Evolutionary conservation across 1,140 invertebrate species (phyloP), one percentile per base, ranked within the genome.

Genomic region (Goniozus legneri): DNA sequence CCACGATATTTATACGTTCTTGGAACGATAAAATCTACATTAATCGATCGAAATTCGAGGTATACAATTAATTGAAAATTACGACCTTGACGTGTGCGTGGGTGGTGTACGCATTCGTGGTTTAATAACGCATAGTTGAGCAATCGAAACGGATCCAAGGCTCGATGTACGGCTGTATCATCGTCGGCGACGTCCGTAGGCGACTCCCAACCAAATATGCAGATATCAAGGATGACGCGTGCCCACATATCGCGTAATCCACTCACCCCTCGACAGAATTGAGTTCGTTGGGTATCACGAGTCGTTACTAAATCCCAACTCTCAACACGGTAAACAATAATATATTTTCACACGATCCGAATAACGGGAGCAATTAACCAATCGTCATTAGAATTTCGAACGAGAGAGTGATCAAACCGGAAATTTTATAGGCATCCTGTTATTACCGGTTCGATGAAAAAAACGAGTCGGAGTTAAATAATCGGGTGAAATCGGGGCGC

Each of bases 121-220:
- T 19, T 3, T 21, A 21, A 27, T 10, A 21, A 27, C 12, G 12
- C 6, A 27, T 12, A 6, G 24, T 27, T 27, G 24, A 31, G 60
- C 58, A 65, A 67, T 8, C 41, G 50, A 60, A 69, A 67, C 24
- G 64, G 45, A 64, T 52, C 55, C 66, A 69, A 69, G 64, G 65
- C 34, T 60, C 21, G 19, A 22, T 16, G 14, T n/a, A 10, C 22
- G 20, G 16, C 19, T 10, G 8, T 4, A 36, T 36, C 8, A 10
- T 13, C 32, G 13, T 36, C 8, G 8, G 10, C 16, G 14, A 12
- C 12, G 14, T 31, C 48, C 42, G 54, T 64, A 46, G 57, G 55
- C 43, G 48, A 47, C 37, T 34, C 36, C 44, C 55, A 40, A 61
- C 64, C 64, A 66, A 67, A 66, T 63, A 66, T 56, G 47, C 36